These are phyloP conservation scores for Epizoanthus illoricatus DNA, from an alignment of 92 coral and sea anemone species.

Conservation along the genomic window DNA sequence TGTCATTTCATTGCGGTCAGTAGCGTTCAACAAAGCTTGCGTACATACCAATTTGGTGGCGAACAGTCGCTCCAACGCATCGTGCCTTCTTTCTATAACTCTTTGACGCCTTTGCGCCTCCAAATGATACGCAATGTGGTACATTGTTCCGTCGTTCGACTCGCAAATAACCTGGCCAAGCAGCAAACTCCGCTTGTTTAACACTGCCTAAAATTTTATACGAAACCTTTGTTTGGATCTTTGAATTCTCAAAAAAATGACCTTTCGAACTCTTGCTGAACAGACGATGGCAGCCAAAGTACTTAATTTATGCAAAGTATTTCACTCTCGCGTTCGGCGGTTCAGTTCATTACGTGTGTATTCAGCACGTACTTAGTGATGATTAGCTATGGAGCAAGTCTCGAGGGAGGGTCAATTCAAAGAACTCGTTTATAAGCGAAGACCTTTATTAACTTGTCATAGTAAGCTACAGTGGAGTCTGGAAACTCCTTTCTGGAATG, in stretches of 20 bases:
- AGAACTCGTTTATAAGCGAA: constrained; percentile 7
- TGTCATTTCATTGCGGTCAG: too few relatives aligned
- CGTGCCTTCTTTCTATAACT: constrained; percentile 61
- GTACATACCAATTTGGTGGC: constrained; percentile 29
- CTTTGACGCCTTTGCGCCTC: constrained; percentile 81
- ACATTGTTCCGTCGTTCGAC: constrained; percentile 34
- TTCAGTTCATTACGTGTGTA: background rate
- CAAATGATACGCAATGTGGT: constrained; percentile 67
- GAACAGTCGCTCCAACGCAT: constrained; percentile 44
- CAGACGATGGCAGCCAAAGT: constrained; percentile 5
- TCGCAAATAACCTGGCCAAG: background rate
- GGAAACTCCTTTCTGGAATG: background rate
- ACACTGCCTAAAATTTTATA: background rate
- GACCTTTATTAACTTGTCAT: constrained; percentile 19
- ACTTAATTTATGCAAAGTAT: constrained; percentile 16
- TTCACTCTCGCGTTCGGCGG: background rate
- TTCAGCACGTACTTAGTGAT: too few relatives aligned
- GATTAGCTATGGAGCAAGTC: too few relatives aligned
- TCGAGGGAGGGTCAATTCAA: constrained; percentile 4
- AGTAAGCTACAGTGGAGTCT: background rate
- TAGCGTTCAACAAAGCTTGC: background rate
- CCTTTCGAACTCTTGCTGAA: constrained; percentile 9
- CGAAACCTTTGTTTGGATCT: constrained; percentile 5
- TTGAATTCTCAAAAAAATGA: background rate
- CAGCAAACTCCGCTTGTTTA: background rate